A percentile compares a stretch with the other conserved stretches of the same genome.
phyloP scores from a whole-genome alignment of 2,113 vertebrate species.

The Parus major region DNA sequence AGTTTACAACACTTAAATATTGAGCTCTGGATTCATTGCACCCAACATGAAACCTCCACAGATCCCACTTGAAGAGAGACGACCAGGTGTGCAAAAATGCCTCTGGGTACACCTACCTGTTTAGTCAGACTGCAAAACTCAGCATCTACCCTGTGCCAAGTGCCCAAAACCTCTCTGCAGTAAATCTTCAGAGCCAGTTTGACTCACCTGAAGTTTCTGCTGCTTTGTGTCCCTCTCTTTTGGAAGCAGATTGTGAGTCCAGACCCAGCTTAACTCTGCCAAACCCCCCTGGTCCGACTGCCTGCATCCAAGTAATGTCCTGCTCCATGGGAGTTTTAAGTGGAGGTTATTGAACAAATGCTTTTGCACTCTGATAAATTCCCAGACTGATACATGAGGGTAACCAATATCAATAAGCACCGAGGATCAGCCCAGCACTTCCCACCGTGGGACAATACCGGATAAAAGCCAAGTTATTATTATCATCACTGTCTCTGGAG shows the following conservation, averaged over 20 bases:
- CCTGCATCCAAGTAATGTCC: not conserved
- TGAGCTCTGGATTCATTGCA: not conserved
- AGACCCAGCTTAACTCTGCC: not conserved
- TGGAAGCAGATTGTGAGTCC: not conserved
- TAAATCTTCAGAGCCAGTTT: not conserved
- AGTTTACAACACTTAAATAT: not conserved
- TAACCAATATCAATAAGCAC: not conserved
- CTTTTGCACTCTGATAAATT: not conserved
- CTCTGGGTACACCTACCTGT: not conserved
- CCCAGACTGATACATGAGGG: not conserved
- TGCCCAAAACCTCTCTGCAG: not conserved
- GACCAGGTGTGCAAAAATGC: not conserved
- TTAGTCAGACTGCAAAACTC: not conserved
- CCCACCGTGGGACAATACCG: not conserved
- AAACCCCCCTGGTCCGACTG: rapidly evolving
- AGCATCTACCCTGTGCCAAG: not conserved
- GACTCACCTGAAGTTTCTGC: not conserved
- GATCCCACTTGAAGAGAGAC: not conserved
- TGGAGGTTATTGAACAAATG: not conserved
- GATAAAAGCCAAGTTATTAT: constrained; percentile 24
- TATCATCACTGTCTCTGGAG: not conserved
- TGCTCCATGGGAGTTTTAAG: rapidly evolving
- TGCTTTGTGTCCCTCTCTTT: not conserved
- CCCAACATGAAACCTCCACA: not conserved
- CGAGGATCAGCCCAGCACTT: not conserved